A percentile compares a stretch with the other conserved stretches of the same genome.
These are phyloP conservation scores for Harpalus rubripes DNA, from an alignment of 2,888 invertebrate species.

Conservation along the genomic window DNA sequence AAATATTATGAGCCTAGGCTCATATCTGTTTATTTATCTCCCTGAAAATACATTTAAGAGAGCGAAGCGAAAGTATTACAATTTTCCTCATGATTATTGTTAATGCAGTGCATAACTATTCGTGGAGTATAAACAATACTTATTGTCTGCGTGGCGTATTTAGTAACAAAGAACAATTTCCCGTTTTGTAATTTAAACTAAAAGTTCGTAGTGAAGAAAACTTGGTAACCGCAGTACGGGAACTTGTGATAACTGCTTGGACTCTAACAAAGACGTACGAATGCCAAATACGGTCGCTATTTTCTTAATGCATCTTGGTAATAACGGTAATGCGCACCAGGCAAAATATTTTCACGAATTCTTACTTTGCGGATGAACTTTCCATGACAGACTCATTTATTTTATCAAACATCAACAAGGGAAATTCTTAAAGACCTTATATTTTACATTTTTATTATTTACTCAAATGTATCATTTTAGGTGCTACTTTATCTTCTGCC, in stretches of 20 bases:
- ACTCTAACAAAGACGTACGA: slow-evolving; percentile 31
- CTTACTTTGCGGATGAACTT: neutral
- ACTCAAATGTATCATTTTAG: no score
- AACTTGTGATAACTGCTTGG: slow-evolving; percentile 42
- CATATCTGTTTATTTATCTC: no score
- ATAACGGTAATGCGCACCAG: slow-evolving; percentile 11
- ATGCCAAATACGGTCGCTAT: slow-evolving; percentile 37
- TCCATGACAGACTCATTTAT: neutral
- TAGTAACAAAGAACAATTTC: slow-evolving; percentile 52
- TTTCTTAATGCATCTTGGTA: slow-evolving; percentile 21
- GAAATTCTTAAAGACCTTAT: no score
- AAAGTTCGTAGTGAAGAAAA: slow-evolving; percentile 43
- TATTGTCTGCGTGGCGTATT: slow-evolving; percentile 23
- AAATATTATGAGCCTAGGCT: no score
- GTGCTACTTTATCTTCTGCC: no score
- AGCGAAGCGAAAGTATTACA: neutral
- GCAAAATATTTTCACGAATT: neutral
- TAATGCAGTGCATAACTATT: slow-evolving; percentile 24
- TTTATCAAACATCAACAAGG: neutral
- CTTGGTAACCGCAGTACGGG: slow-evolving; percentile 25
- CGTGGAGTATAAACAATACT: slow-evolving; percentile 19
- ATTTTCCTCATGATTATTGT: slow-evolving; percentile 19
- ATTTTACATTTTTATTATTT: no score
- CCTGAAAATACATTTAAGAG: neutral
- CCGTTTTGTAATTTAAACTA: slow-evolving; percentile 52